phyloP scores from a whole-genome alignment of 2,797 vertebrate species.

The Sebastes hopkinsi region DNA sequence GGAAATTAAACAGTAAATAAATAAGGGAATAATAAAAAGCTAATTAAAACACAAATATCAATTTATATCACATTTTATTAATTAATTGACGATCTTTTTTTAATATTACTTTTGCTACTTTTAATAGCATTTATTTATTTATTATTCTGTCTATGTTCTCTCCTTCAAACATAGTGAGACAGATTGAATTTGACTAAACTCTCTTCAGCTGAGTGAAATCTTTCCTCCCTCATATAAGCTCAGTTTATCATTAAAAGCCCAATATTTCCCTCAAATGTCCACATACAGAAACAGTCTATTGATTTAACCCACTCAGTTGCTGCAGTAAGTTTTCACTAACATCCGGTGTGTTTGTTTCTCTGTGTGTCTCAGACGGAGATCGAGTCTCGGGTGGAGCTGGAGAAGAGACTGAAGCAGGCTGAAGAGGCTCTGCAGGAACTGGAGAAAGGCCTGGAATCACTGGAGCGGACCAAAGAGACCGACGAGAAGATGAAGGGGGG shows the following conservation, averaged over 20 bases:
- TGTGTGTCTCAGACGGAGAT: constrained; percentile 86
- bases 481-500: constrained; percentile 96
- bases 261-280: not conserved
- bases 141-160: not conserved
- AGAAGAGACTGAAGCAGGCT: constrained; percentile 88
- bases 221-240: not conserved
- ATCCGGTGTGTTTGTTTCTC: not conserved
- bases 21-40: no score
- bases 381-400: constrained; percentile 91
- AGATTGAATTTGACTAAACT: not conserved
- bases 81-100: no score
- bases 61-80: no score
- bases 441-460: constrained; percentile 91
- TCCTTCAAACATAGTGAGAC: not conserved
- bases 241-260: not conserved
- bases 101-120: no score
- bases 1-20: no score
- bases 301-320: not conserved
- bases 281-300: not conserved
- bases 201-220: not conserved
- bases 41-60: no score
- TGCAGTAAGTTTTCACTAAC: no score
- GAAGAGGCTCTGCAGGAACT: constrained; percentile 91
- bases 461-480: constrained; percentile 88
- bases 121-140: no score